Evolutionary conservation across 2,113 vertebrate species (phyloP).

Genomic region (Hemiscyllium ocellatum): DNA sequence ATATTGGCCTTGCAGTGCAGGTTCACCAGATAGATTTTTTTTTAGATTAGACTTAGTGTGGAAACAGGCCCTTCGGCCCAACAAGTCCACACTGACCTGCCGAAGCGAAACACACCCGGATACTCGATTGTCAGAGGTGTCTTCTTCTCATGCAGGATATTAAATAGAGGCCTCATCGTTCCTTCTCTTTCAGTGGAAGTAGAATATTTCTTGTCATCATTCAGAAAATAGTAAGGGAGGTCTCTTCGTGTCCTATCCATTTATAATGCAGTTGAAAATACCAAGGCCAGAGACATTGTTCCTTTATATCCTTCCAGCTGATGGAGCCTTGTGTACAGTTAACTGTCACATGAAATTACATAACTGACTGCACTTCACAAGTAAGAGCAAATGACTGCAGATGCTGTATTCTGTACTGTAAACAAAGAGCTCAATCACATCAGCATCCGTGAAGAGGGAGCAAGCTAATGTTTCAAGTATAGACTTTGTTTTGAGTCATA

Average conservation of each 20-base stretch:
- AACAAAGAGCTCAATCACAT: too few species aligned
- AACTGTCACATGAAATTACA: not conserved
- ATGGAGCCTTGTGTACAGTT: not conserved
- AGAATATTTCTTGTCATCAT: not conserved
- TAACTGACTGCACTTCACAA: not conserved
- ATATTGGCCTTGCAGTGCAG: too few species aligned
- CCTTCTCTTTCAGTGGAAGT: not conserved
- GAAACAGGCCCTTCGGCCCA: too few species aligned
- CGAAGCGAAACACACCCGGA: too few species aligned
- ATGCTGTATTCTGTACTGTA: too few species aligned
- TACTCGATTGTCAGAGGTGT: not conserved
- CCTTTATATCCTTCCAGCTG: not conserved
- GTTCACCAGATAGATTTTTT: too few species aligned
- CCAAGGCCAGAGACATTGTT: not conserved
- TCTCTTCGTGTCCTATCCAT: not conserved
- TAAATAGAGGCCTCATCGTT: not conserved
- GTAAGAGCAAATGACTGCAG: too few species aligned
- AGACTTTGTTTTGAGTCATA: too few species aligned
- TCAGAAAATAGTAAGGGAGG: not conserved
- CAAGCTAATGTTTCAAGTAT: too few species aligned
- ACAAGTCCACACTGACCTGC: too few species aligned
- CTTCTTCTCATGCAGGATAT: not conserved
- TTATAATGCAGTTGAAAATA: not conserved
- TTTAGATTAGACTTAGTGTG: too few species aligned
- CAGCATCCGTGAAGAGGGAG: too few species aligned